Evolutionary conservation across 2,113 vertebrate species (phyloP), one percentile per base, ranked within the genome.

Genomic region (Scolopax mira): DNA sequence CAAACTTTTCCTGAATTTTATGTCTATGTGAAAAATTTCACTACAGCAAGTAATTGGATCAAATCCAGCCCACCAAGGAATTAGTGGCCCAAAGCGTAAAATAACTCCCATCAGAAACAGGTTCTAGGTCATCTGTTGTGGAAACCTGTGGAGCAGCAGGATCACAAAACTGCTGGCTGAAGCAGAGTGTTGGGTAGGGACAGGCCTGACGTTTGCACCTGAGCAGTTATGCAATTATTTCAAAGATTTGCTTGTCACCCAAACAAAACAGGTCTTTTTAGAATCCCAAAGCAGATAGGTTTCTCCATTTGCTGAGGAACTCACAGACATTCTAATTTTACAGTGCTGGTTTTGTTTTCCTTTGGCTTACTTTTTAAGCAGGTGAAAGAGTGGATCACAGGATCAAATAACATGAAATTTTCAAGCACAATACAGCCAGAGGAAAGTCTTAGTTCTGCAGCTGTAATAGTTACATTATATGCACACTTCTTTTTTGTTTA

Each of bases 331-430:
- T 49, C 91, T 73, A 77, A 52, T 62, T 80, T 78, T 81, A 80
- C 27, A 42, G 10, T 48, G 13, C 55, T 39, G 9, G 74, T 77
- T 52, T 46, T 81, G 51, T 65, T 73, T 80, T 94, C 88, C 70
- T 96, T 96, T 91, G 28, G 28, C 15, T 81, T 73, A 44, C 12
- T 46, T 92, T 93, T 78, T 70, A 37, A 49, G 79, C 67, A 95
- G 91, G 67, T n/a, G 33, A 90, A 94, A 46, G 19, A 54, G 7
- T 79, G 78, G 84, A 93, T 94, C 84, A 87, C 42, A 65, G 39
- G 35, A 49, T 80, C 70, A 67, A 93, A 81, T 93, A 77, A 57
- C 18, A 88, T 14, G 14, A 65, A 65, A 88, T 90, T 70, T 46
- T 64, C n/a, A 91, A 96, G 41, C 15, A 52, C 37, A 74, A 79